These are phyloP conservation scores for Papilio xuthus DNA, from an alignment of 1,140 invertebrate species.

Conservation along the genomic window DNA sequence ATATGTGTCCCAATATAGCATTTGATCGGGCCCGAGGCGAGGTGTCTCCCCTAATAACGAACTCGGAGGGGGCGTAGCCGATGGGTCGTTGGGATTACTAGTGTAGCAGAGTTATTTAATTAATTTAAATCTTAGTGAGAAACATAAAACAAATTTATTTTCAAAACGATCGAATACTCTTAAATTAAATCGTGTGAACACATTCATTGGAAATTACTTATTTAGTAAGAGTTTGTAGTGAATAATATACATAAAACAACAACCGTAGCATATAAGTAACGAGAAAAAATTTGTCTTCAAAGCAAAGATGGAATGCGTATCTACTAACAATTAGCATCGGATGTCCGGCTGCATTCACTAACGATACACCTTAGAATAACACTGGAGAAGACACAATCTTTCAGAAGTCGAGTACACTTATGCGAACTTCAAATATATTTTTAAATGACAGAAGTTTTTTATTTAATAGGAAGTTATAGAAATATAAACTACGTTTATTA, in stretches of 20 bases:
- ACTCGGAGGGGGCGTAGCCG: constrained; percentile 72
- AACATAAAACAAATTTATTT: neutral
- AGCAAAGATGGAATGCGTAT: constrained; percentile 3
- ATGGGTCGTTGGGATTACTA: constrained; percentile 86
- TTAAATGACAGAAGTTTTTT: too few species aligned
- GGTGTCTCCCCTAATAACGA: constrained; percentile 65
- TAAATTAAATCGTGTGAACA: neutral
- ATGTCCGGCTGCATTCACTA: neutral
- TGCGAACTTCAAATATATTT: neutral
- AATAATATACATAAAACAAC: neutral
- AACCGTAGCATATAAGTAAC: neutral
- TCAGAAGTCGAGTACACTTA: neutral
- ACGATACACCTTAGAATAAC: neutral
- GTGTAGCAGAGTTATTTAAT: constrained; percentile 49
- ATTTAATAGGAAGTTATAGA: too few species aligned
- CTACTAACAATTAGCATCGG: constrained; percentile 14
- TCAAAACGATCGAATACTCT: neutral
- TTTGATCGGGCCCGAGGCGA: constrained; percentile 58
- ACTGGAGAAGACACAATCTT: neutral
- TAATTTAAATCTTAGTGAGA: neutral
- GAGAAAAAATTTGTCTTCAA: neutral
- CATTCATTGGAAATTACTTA: neutral
- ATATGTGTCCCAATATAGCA: constrained; percentile 93
- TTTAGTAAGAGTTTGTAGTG: neutral
- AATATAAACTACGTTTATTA: too few species aligned